Percentiles rank a stretch among this genome's conserved stretches.
Conservation (phyloP, 2,797 vertebrate genomes). For the Benthosema pterotum region DNA sequence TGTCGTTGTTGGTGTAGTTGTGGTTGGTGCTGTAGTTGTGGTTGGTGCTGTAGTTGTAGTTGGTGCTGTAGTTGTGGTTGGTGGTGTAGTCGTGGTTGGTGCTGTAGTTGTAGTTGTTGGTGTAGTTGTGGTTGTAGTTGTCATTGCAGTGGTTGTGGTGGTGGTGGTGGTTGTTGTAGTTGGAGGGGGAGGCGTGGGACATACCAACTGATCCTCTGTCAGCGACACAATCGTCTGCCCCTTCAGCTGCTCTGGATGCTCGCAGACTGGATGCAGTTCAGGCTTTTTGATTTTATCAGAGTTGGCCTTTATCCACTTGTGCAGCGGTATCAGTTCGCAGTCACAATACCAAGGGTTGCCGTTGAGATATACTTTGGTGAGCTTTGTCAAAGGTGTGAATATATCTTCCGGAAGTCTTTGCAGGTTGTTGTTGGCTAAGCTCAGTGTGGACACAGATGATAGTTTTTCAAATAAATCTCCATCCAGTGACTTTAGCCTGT, state of each 20-base stretch:
- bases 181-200: slow-evolving; percentile 46
- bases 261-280: slow-evolving; percentile 56
- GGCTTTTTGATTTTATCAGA: slow-evolving; percentile 45
- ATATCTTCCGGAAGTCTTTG: slow-evolving; percentile 59
- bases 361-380: slow-evolving; percentile 74
- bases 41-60: too few relatives aligned
- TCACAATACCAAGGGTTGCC: slow-evolving; percentile 86
- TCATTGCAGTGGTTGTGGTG: not conserved
- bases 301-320: slow-evolving; percentile 70
- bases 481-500: slow-evolving; percentile 66
- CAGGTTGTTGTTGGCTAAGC: slow-evolving; percentile 59
- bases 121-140: not conserved
- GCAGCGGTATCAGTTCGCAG: slow-evolving; percentile 75
- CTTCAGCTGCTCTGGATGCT: slow-evolving; percentile 68
- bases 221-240: slow-evolving; percentile 58
- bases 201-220: slow-evolving; percentile 69
- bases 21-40: too few relatives aligned
- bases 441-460: slow-evolving; percentile 68
- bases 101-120: not conserved
- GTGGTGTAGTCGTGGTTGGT: too few relatives aligned
- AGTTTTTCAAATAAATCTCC: slow-evolving; percentile 66
- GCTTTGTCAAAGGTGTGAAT: slow-evolving; percentile 65
- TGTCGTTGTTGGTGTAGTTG: too few relatives aligned
- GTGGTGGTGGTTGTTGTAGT: slow-evolving; percentile 12
- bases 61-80: too few relatives aligned